Conservation (phyloP, 1,140 invertebrate species). For the Mactra quadrangularis region DNA sequence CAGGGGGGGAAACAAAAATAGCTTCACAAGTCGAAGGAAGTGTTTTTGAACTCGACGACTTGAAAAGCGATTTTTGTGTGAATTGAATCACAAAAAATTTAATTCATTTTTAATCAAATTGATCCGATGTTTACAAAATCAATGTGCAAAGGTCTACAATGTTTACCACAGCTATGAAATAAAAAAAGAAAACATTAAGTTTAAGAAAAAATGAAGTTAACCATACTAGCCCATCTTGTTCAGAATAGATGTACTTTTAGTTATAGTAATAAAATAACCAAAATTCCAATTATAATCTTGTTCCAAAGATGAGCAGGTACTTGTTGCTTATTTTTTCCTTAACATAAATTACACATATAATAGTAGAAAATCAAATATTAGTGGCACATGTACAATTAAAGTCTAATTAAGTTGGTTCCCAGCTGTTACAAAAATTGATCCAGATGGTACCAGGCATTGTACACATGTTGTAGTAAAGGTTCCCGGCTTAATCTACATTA, state of each 20-base stretch:
- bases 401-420: slow-evolving; percentile 53
- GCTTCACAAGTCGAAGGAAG: too few species aligned
- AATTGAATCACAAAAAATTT: too few species aligned
- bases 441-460: slow-evolving; percentile 57
- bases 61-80: too few species aligned
- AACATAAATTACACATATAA: slow-evolving; percentile 39
- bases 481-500: slow-evolving; percentile 48
- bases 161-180: slow-evolving; percentile 28
- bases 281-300: neutral
- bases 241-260: neutral
- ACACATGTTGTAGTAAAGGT: slow-evolving; percentile 34
- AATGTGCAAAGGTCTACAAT: slow-evolving; percentile 13
- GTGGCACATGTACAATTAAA: slow-evolving; percentile 46
- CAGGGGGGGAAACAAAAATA: too few species aligned
- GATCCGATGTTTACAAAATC: slow-evolving; percentile 29
- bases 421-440: slow-evolving; percentile 47
- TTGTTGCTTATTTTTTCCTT: neutral
- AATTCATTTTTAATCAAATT: too few species aligned
- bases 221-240: slow-evolving; percentile 26
- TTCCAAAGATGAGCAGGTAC: slow-evolving; percentile 32
- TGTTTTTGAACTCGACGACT: too few species aligned
- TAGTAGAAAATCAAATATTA: neutral
- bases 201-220: slow-evolving; percentile 13
- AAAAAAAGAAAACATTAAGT: slow-evolving; percentile 21
- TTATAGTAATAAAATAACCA: neutral